Evolutionary conservation across 92 coral and sea anemone species (phyloP).

Genomic region (Palythoa grandiflora): DNA sequence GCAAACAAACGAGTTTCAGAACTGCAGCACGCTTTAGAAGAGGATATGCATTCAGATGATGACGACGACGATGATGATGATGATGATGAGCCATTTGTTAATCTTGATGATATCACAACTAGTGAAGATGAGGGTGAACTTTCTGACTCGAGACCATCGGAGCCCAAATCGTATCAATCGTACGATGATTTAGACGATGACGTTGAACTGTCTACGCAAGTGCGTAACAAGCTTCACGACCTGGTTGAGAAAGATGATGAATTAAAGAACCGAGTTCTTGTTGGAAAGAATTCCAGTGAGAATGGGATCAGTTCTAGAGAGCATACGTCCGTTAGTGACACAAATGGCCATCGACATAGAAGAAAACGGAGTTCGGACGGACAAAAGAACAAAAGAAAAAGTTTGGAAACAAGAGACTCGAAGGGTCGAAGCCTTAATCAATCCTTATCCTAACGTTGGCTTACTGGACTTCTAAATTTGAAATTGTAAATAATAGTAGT

Average conservation of each 20-base stretch:
- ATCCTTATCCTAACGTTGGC: constrained; percentile 9
- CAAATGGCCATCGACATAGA: constrained; percentile 36
- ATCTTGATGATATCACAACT: constrained; percentile 38
- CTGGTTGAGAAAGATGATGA: constrained; percentile 45
- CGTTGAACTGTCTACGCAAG: constrained; percentile 56
- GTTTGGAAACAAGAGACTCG: constrained; percentile 24
- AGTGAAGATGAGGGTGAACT: constrained; percentile 71
- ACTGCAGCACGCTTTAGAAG: constrained; percentile 94
- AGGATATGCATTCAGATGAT: constrained; percentile 86
- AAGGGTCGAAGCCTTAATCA: constrained; percentile 33
- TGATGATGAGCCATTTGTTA: constrained; percentile 60
- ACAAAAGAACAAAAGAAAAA: constrained; percentile 31
- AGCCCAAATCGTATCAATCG: constrained; percentile 97
- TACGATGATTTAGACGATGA: constrained; percentile 88
- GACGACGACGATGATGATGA: constrained; percentile 80
- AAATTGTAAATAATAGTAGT: neutral
- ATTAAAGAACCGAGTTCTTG: constrained; percentile 23
- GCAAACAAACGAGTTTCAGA: constrained; percentile 93
- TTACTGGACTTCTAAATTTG: neutral
- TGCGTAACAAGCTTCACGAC: constrained; percentile 34
- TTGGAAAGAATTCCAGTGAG: constrained; percentile 24
- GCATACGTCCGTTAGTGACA: neutral
- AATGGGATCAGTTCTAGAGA: constrained; percentile 8
- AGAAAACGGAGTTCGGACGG: constrained; percentile 37
- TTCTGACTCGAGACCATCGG: constrained; percentile 85